Evolutionary conservation across 2,797 vertebrate species (phyloP).

Genomic region (Poecilia gillii): DNA sequence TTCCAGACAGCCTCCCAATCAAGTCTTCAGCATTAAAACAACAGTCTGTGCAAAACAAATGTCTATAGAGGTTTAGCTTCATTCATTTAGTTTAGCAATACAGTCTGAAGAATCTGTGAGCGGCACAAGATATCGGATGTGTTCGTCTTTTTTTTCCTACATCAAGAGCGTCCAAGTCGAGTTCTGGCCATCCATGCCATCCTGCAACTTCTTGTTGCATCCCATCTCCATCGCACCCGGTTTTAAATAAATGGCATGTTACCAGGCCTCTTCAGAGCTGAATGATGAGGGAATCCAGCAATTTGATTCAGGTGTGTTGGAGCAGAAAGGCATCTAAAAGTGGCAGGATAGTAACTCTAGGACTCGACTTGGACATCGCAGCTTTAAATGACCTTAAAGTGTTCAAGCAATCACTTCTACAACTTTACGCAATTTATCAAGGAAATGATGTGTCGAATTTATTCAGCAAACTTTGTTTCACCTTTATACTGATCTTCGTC

Average conservation of each 20-base stretch:
- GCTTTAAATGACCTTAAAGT: constrained; percentile 28
- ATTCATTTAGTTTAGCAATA: background rate
- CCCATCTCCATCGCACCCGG: background rate
- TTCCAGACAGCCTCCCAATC: background rate
- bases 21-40: background rate
- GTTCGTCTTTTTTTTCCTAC: background rate
- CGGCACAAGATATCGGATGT: background rate
- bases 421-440: constrained; percentile 21
- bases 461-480: constrained; percentile 3
- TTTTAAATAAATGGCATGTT: background rate
- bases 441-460: constrained; percentile 2
- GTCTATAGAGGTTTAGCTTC: background rate
- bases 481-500: constrained; percentile 15
- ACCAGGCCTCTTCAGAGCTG: background rate
- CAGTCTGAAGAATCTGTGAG: background rate
- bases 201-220: background rate
- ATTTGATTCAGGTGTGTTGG: background rate
- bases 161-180: background rate
- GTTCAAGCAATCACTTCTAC: constrained; percentile 23
- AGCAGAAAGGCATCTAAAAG: background rate
- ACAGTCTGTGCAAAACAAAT: background rate
- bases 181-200: background rate
- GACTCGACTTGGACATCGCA: background rate
- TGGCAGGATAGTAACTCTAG: background rate
- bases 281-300: background rate